Evolutionary conservation across 1,140 invertebrate species (phyloP).

Genomic region (Caenorhabditis latens): DNA sequence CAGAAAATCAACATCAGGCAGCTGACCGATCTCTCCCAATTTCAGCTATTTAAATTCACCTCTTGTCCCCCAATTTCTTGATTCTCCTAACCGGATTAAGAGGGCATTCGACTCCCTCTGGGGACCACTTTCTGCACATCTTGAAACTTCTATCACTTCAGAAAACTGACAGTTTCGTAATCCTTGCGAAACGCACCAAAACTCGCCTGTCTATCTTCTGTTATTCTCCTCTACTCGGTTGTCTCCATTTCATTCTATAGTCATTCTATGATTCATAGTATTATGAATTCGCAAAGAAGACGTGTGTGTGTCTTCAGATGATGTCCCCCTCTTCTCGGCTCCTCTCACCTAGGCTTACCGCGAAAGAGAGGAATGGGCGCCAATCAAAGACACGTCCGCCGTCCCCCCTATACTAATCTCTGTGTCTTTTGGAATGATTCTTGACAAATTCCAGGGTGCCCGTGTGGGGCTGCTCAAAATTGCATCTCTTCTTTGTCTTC

Average conservation of each 20-base stretch:
- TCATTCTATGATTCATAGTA: conserved; percentile 50
- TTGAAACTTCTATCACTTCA: too few relatives aligned
- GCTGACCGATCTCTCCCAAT: too few relatives aligned
- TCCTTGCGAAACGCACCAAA: too few relatives aligned
- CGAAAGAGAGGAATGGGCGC: not conserved
- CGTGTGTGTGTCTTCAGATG: not conserved
- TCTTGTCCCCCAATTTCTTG: too few relatives aligned
- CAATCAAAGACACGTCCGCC: not conserved
- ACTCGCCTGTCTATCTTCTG: not conserved
- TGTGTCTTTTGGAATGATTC: not conserved
- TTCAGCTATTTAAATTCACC: too few relatives aligned
- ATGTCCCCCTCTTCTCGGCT: not conserved
- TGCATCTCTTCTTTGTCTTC: not conserved
- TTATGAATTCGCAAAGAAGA: conserved; percentile 46
- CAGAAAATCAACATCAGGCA: too few relatives aligned
- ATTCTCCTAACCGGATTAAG: too few relatives aligned
- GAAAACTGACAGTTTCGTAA: too few relatives aligned
- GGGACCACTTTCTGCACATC: too few relatives aligned
- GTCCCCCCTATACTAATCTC: conserved; percentile 26
- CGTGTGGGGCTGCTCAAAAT: conserved; percentile 36
- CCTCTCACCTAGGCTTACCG: conserved; percentile 52
- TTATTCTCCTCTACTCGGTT: not conserved
- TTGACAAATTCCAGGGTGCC: conserved; percentile 24
- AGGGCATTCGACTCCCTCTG: too few relatives aligned
- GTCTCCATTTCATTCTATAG: not conserved